Percentiles rank a stretch among this genome's conserved stretches.
Evolutionary conservation across 2,113 vertebrate species (phyloP).

Genomic region (Axis porcinus): DNA sequence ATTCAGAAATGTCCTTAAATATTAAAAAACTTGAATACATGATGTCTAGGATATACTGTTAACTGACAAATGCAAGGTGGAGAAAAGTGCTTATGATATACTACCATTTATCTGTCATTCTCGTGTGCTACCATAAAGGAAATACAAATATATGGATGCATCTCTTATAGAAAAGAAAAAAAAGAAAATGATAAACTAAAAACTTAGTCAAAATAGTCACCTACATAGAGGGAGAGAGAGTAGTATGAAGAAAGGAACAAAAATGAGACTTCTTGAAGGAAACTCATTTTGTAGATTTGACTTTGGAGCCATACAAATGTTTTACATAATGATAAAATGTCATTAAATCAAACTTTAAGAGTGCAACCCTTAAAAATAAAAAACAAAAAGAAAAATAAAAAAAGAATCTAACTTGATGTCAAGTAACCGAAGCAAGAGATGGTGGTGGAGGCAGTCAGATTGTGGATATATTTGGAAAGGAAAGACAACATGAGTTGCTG

Average conservation of each 20-base stretch:
- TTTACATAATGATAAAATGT: neutral
- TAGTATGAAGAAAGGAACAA: neutral
- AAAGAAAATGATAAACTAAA: neutral
- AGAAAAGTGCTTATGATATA: neutral
- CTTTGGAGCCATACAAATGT: neutral
- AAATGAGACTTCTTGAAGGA: neutral
- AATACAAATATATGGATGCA: neutral
- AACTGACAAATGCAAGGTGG: neutral
- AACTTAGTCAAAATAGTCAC: neutral
- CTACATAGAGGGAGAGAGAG: neutral
- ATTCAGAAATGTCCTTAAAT: slow-evolving; percentile 19
- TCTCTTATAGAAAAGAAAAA: neutral
- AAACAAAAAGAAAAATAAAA: neutral
- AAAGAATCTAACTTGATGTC: neutral
- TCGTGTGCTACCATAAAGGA: neutral
- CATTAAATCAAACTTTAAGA: neutral
- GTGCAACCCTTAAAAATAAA: neutral
- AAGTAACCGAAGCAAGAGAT: neutral
- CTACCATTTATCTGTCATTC: neutral
- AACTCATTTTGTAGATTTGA: neutral
- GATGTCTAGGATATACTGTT: neutral
- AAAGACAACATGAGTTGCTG: neutral
- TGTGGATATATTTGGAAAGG: neutral
- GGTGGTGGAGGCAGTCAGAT: neutral
- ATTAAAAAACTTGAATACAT: neutral